These are phyloP conservation scores for Gorsachius magnificus DNA, from an alignment of 2,797 vertebrate genomes.

Conservation along the genomic window DNA sequence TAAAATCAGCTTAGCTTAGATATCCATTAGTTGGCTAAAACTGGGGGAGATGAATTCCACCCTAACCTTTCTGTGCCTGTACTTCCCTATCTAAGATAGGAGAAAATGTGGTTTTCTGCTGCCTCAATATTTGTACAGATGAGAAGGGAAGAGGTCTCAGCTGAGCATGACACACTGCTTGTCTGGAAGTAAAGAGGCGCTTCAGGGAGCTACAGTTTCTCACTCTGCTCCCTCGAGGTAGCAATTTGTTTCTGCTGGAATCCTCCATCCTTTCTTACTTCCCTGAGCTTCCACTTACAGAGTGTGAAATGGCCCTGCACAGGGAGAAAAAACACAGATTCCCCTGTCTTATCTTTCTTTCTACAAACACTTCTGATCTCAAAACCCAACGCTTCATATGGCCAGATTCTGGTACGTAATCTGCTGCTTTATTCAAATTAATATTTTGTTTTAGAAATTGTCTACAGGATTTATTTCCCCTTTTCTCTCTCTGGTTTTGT, in stretches of 20 bases:
- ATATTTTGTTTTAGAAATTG: not conserved
- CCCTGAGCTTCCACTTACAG: not conserved
- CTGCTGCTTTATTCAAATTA: not conserved
- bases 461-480: fast-evolving
- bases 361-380: not conserved
- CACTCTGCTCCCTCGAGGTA: not conserved
- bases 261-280: not conserved
- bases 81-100: not conserved
- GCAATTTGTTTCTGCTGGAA: not conserved
- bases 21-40: not conserved
- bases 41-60: not conserved
- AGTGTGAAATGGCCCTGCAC: not conserved
- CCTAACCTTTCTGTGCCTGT: not conserved
- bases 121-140: not conserved
- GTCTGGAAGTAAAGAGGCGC: not conserved
- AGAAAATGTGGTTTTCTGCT: not conserved
- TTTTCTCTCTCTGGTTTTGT: not conserved
- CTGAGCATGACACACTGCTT: not conserved
- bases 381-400: not conserved
- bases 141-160: not conserved
- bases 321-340: not conserved
- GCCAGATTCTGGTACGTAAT: not conserved
- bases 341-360: not conserved
- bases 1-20: not conserved
- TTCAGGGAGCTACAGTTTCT: not conserved